These are phyloP conservation scores for Thrips palmi DNA, from an alignment of 1,140 invertebrate genomes.

Conservation along the genomic window DNA sequence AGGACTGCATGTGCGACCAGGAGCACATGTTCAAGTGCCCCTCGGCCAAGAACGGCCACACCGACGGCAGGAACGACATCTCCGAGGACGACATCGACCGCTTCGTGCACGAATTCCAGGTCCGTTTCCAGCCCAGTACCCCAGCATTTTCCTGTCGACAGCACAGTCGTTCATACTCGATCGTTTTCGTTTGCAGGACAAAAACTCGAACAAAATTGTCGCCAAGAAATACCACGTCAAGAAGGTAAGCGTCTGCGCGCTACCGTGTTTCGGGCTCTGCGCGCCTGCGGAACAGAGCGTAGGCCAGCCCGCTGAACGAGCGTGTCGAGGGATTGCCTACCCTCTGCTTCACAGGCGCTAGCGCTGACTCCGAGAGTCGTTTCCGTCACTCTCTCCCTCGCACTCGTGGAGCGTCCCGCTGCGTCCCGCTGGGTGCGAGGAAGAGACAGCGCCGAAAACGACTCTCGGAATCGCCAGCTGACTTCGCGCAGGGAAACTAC, in stretches of 20 bases:
- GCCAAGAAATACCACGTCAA: constrained; percentile 60
- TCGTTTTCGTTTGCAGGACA: constrained; percentile 12
- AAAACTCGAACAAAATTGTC: constrained; percentile 45
- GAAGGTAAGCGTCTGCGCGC: constrained; percentile 24
- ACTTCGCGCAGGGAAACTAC: no score
- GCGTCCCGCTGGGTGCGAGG: no score
- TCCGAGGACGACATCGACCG: constrained; percentile 29
- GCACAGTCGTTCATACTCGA: neutral
- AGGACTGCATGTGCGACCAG: constrained; percentile 93
- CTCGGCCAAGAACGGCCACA: constrained; percentile 19
- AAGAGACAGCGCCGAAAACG: no score
- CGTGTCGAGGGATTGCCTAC: neutral
- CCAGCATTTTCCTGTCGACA: neutral
- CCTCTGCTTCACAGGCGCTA: neutral
- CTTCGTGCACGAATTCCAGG: constrained; percentile 34
- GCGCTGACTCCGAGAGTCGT: neutral
- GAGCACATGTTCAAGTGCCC: constrained; percentile 97
- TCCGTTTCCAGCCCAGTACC: constrained; percentile 15
- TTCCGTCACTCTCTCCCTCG: neutral
- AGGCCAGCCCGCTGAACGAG: neutral
- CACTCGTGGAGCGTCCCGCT: no score
- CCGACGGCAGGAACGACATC: constrained; percentile 23
- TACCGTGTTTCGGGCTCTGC: neutral
- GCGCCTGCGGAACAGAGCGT: neutral
- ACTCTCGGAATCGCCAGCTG: no score